phyloP scores from a whole-genome alignment of 2,888 invertebrate genomes.

The Drosophila conformis region DNA sequence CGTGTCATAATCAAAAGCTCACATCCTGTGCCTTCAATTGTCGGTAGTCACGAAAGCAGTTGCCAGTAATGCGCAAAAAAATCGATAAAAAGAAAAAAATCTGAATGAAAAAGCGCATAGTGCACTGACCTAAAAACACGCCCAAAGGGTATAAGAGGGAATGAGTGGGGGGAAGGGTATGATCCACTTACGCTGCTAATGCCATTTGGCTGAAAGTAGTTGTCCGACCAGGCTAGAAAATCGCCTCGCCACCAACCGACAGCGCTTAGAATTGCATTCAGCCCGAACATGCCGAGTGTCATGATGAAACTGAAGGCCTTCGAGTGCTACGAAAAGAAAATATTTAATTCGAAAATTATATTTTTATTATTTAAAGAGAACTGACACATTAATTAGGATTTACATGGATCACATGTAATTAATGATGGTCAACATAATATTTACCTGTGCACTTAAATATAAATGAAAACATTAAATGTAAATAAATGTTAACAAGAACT shows the following conservation, averaged over 20 bases:
- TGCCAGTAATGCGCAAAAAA: conserved; percentile 38
- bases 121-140: conserved; percentile 76
- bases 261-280: conserved; percentile 83
- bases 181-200: conserved; percentile 82
- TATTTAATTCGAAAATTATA: not conserved
- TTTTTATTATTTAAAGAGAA: not conserved
- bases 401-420: not conserved
- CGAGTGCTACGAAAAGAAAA: conserved; percentile 77
- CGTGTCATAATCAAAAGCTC: conserved; percentile 78
- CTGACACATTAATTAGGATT: not conserved
- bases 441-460: not conserved
- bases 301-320: conserved; percentile 84
- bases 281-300: conserved; percentile 83
- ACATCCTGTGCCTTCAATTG: conserved; percentile 72
- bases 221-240: conserved; percentile 82
- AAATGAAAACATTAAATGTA: not conserved
- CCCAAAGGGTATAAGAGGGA: not conserved
- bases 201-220: conserved; percentile 83
- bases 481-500: not conserved
- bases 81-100: conserved; percentile 60
- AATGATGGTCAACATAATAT: not conserved
- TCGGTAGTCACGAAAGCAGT: conserved; percentile 64
- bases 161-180: not conserved
- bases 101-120: conserved; percentile 42
- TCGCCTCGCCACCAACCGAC: conserved; percentile 83